Evolutionary conservation across 2,113 vertebrate species (phyloP).

Genomic region (cat (Felis catus)): DNA sequence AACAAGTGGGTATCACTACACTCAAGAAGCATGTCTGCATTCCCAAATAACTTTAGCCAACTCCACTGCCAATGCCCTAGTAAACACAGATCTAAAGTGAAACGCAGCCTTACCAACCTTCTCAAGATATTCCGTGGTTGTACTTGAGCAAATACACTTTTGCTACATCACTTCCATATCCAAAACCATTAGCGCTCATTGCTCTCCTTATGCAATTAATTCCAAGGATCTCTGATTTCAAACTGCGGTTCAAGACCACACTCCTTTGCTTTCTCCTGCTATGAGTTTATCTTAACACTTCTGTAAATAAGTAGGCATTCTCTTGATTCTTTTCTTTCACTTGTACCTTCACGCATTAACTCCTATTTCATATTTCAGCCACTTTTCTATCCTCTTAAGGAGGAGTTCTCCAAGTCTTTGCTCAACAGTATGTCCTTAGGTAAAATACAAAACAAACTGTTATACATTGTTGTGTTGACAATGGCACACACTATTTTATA

Average conservation of each 20-base stretch:
- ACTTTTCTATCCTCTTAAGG: neutral
- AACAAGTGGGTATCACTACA: neutral
- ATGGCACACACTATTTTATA: neutral
- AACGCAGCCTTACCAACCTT: neutral
- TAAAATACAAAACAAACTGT: neutral
- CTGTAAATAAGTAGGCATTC: neutral
- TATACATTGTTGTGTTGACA: neutral
- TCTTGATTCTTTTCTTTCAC: neutral
- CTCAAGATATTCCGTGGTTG: neutral
- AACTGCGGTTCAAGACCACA: neutral
- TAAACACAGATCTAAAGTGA: slow-evolving; percentile 18
- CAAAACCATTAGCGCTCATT: slow-evolving; percentile 38
- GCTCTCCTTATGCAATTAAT: slow-evolving; percentile 18
- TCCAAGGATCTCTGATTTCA: slow-evolving; percentile 21
- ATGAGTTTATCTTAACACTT: neutral
- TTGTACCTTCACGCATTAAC: neutral
- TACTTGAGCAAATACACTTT: neutral
- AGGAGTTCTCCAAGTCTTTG: neutral
- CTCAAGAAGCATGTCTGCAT: neutral
- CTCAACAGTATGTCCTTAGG: neutral
- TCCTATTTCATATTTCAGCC: neutral
- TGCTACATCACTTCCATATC: neutral
- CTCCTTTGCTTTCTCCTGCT: neutral
- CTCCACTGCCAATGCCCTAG: neutral
- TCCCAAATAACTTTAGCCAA: slow-evolving; percentile 1